phyloP scores from a whole-genome alignment of 2,113 vertebrate genomes.

The Cervus canadensis region DNA sequence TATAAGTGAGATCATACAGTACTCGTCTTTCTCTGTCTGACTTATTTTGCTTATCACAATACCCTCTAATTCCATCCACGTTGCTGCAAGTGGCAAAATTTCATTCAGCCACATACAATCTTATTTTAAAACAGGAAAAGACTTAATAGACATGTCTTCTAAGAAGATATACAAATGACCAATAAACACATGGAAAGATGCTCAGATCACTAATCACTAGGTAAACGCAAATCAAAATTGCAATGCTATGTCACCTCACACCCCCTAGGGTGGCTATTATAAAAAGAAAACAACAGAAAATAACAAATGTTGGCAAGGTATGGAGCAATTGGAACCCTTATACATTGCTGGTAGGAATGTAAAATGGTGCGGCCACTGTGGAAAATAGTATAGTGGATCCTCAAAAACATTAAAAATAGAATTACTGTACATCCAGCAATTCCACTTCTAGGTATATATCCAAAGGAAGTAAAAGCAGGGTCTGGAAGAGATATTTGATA shows the following conservation, averaged over 20 bases:
- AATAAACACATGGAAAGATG: not conserved
- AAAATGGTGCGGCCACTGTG: not conserved
- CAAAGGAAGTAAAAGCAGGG: not conserved
- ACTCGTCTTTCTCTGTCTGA: not conserved
- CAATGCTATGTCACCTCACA: not conserved
- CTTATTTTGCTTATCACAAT: not conserved
- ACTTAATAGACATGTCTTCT: not conserved
- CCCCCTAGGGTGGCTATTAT: not conserved
- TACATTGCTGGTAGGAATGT: not conserved
- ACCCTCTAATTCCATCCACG: not conserved
- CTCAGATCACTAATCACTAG: not conserved
- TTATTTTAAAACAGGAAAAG: not conserved
- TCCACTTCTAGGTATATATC: not conserved
- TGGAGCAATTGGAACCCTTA: not conserved
- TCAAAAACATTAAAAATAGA: not conserved
- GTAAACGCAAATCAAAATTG: not conserved
- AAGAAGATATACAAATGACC: not conserved
- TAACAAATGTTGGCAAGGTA: not conserved
- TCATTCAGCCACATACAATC: not conserved
- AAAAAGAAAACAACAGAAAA: not conserved
- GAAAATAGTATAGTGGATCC: not conserved
- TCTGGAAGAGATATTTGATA: not conserved
- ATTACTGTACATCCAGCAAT: not conserved
- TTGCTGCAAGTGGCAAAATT: not conserved
- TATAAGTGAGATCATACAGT: not conserved